Base-by-base conservation (phyloP, 1,140 invertebrate genomes). In the Papilio polytes region DNA sequence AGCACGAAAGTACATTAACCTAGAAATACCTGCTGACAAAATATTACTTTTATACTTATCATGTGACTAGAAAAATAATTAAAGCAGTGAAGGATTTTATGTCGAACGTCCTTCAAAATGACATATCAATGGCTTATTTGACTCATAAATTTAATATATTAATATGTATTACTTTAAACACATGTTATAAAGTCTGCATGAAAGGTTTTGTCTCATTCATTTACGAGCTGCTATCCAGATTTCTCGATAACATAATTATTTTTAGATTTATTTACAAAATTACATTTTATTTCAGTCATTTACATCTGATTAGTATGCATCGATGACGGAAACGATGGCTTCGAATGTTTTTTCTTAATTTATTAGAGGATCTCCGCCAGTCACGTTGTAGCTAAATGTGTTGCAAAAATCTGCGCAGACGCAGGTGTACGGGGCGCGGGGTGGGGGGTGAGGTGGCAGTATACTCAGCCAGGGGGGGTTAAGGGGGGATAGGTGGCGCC, bases 351-450 rank as follows among this genome's bases (percentile, higher is more conserved):
- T 22, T 10, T 56, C 1, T 53, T 56, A 4, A 53, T 59, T 63
- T 63, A 66, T 63, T 66, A 13, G 76, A 56, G 41, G 56, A 74
- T 20, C 20, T 82, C 84, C 83, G 84, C 83, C 85, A 83, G 51
- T 46, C 26, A 44, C 26, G 48, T 77, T 36, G 44, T 48, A 10
- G 9, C n/a, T 85, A 82, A 84, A 82, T 56, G 74, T 53, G 74
- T 89, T 90, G 91, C 88, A 87, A 93, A 92, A 88, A 86, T 83
- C 80, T 82, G 87, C 88, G 89, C 89, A 90, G 87, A 85, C 90
- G 86, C 77, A 81, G 76, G 84, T 77, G 74, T 6, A 20, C 51
- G 44, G 74, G 48, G 74, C 26, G 26, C 80, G 82, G 86, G 80
- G 1, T 36, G 26, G 36, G 36, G 36, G 36, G 79, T 66, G 66